Conservation (phyloP, 92 coral and sea anemone genomes). For the Plumapathes pennacea region DNA sequence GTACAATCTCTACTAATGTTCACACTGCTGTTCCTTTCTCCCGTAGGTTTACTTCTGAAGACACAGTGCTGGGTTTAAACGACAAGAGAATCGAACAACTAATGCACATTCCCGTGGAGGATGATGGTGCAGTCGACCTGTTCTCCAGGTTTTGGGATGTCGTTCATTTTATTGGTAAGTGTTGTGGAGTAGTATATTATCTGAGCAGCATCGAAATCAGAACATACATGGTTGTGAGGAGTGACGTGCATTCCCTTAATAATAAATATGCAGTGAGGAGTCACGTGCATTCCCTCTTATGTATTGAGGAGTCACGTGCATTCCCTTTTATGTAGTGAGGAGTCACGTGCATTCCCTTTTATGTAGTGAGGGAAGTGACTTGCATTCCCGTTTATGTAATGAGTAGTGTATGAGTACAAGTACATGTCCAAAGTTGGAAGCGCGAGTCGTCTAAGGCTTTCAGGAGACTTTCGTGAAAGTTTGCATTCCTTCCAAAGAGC, state of each 20-base stretch:
- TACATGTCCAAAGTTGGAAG: too few species aligned
- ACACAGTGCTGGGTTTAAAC: constrained; percentile 54
- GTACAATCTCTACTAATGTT: too few species aligned
- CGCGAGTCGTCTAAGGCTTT: too few species aligned
- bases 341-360: not conserved
- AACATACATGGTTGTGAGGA: too few species aligned
- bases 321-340: not conserved
- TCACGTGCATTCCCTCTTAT: not conserved
- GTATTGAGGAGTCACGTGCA: not conserved
- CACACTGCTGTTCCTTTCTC: too few species aligned
- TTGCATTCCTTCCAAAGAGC: too few species aligned
- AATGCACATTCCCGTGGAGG: constrained; percentile 67
- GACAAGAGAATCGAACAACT: constrained; percentile 63
- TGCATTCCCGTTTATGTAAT: too few species aligned
- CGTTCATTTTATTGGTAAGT: constrained; percentile 78
- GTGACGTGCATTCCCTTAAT: too few species aligned
- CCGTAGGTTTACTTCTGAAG: constrained; percentile 51
- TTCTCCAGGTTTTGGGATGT: constrained; percentile 62
- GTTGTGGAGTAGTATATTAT: not conserved
- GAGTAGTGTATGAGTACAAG: too few species aligned
- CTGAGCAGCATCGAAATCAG: too few species aligned
- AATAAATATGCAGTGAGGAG: not conserved
- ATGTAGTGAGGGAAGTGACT: not conserved
- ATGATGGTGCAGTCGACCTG: constrained; percentile 62
- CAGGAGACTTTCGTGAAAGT: too few species aligned